Percentiles rank a stretch among this genome's conserved stretches.
phyloP scores from a whole-genome alignment of 2,797 vertebrate genomes.

The Poeciliopsis infans region DNA sequence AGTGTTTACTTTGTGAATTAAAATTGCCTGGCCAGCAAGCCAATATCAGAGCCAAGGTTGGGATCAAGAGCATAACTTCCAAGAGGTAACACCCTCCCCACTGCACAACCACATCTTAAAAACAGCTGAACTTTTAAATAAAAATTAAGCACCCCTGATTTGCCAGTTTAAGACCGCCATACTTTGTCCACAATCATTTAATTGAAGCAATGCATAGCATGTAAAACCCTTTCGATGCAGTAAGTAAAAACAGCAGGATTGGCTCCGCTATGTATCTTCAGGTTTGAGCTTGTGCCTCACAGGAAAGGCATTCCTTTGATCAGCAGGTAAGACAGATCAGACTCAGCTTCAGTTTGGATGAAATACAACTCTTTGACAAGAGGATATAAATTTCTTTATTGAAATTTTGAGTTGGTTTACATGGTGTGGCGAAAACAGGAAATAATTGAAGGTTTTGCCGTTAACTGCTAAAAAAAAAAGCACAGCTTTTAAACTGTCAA shows the following conservation, averaged over 20 bases:
- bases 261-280: conserved; percentile 6
- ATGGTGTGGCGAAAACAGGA: conserved; percentile 4
- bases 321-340: conserved; percentile 32
- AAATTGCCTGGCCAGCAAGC: neutral
- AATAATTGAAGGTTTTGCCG: conserved; percentile 7
- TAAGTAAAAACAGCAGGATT: conserved; percentile 18
- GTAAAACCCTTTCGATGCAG: conserved; percentile 16
- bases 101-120: neutral
- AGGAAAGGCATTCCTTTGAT: conserved; percentile 47
- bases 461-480: conserved; percentile 11
- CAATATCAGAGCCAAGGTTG: neutral
- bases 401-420: conserved; percentile 19
- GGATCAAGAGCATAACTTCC: neutral
- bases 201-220: conserved; percentile 1
- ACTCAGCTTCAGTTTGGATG: conserved; percentile 24
- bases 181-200: neutral
- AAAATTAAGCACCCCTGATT: neutral
- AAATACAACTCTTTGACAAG: conserved; percentile 39
- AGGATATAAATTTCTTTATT: conserved; percentile 44
- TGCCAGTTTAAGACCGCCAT: conserved; percentile 12
- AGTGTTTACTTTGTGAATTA: neutral
- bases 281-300: conserved; percentile 20
- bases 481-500: conserved; percentile 13
- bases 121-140: neutral
- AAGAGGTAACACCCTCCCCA: neutral